A percentile compares a stretch with the other conserved stretches of the same genome.
Evolutionary conservation across 2,113 vertebrate species (phyloP).

Genomic region (Hymenochirus boettgeri): DNA sequence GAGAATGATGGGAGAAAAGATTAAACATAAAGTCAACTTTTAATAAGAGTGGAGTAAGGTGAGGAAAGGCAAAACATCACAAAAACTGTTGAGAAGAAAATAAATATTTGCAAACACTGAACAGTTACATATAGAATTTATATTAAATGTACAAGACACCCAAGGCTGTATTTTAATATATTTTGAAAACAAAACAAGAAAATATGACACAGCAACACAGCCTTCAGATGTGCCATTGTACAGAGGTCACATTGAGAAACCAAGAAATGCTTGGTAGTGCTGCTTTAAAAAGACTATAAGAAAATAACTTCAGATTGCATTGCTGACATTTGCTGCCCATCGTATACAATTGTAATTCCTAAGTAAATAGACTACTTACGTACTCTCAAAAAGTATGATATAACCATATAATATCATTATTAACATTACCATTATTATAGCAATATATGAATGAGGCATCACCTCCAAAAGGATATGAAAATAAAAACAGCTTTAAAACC

Average conservation of each 20-base stretch:
- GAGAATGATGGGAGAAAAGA: background rate
- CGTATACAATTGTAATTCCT: no score
- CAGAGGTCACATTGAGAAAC: slow-evolving; percentile 33
- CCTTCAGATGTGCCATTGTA: slow-evolving; percentile 13
- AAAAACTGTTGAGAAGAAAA: background rate
- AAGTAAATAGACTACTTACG: no score
- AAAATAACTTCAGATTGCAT: no score
- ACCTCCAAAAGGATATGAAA: no score
- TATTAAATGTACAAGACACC: slow-evolving; percentile 13
- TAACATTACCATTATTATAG: no score
- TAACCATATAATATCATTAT: no score
- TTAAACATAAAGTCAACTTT: background rate
- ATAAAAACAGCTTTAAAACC: no score
- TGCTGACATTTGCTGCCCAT: no score
- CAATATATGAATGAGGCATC: no score
- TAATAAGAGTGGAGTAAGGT: background rate
- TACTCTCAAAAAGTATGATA: no score
- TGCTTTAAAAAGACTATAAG: no score
- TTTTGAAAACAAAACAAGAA: background rate
- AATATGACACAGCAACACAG: slow-evolving; percentile 17
- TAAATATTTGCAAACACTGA: slow-evolving; percentile 28
- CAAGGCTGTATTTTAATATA: slow-evolving; percentile 16
- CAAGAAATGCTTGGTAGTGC: background rate
- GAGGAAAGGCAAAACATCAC: slow-evolving; percentile 7
- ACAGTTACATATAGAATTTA: slow-evolving; percentile 20